Conservation (phyloP, 2,888 invertebrate genomes). For the Sinelater perroti region DNA sequence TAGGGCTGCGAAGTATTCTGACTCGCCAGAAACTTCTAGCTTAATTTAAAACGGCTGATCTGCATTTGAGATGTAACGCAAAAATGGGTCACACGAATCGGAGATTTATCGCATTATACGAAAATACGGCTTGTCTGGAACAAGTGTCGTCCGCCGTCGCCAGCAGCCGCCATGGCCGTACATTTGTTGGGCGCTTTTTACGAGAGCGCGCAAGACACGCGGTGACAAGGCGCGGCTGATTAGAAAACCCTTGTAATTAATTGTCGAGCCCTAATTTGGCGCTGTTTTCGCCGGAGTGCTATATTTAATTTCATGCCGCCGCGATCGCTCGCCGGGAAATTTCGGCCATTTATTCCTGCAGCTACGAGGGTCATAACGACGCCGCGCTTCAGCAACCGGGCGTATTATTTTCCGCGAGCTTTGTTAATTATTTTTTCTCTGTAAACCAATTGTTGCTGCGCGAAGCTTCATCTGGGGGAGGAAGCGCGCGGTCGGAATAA, state of each 20-base stretch:
- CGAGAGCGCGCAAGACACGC: constrained; percentile 8
- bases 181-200: constrained; percentile 13
- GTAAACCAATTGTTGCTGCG: not conserved
- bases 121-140: no score
- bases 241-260: constrained; percentile 35
- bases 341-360: constrained; percentile 2
- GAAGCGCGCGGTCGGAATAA: not conserved
- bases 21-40: no score
- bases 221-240: constrained; percentile 29
- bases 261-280: constrained; percentile 30
- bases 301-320: constrained; percentile 17
- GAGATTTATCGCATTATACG: no score
- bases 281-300: constrained; percentile 20
- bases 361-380: not conserved
- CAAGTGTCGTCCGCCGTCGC: no score
- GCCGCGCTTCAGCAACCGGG: not conserved
- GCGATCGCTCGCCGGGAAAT: constrained; percentile 5
- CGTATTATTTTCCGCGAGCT: no score
- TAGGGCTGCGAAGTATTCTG: no score
- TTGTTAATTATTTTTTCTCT: not conserved
- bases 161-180: no score
- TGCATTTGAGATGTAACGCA: no score
- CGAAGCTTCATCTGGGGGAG: not conserved
- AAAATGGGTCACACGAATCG: no score
- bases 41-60: no score